Base-by-base conservation (phyloP, 2,113 vertebrate species). In the Oreochromis aureus region DNA sequence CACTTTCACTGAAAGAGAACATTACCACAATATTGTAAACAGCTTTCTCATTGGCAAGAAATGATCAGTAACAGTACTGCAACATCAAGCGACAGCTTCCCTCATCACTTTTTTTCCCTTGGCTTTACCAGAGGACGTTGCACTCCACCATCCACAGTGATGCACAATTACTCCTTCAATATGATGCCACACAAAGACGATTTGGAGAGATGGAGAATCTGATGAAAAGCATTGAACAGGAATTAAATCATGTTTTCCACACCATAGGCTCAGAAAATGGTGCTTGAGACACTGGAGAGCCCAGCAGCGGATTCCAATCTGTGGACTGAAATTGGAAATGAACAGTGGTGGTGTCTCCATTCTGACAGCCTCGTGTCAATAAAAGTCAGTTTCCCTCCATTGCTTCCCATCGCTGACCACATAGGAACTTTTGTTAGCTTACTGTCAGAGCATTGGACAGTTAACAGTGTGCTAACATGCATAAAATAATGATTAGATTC, bases 1-100 rank as follows among this genome's bases (percentile, higher is more conserved):
- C 97, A 97, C 96, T 97, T 97, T 94, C 87, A 88, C 96, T 97
- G 96, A 97, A 97, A 96, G 97, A 96, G 16, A 84, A 90, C 95
- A 97, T 94, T 96, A 54, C 19, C n/a, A 10, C 16, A 10, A 19
- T 6, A 30, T 16, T 27, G 82, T 27, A 80, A 81, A 36, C 39
- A 46, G 32, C 84, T 36, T 36, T 82, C 46, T 85, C 27, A 71
- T 58, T 63, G 44, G 19, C 46, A 56, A 66, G 34, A 51, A 71
- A 83, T 85, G 3, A 79, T 89, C 79, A 61, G 10, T 18, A 34
- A 27, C 46, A 51, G 16, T 32, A 78, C 93, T 80, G 91, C 93
- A 96, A 51, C 73, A 86, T 73, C 18, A 78, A 81, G 63, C 59
- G 10, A 5, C 63, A 41, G 13, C 41, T 76, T 66, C n/a, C 39